These are phyloP conservation scores for Nesogale talazaci DNA, from an alignment of 2,113 vertebrate genomes.

Conservation along the genomic window DNA sequence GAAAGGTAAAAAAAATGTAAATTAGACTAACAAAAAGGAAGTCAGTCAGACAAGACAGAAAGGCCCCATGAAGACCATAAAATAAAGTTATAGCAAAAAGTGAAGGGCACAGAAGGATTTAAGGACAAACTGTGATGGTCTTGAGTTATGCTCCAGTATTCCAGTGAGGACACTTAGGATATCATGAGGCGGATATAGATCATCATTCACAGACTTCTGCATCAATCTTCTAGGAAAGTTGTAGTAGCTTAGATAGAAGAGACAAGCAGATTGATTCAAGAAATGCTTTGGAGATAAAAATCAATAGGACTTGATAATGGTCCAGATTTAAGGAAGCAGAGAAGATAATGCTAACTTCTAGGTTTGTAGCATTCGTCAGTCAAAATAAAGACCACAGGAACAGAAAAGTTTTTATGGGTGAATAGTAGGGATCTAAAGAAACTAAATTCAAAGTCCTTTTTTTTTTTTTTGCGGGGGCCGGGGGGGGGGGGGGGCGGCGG, in stretches of 20 bases:
- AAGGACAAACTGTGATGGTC: background rate
- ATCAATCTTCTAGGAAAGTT: background rate
- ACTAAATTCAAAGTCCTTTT: background rate
- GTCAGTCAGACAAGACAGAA: background rate
- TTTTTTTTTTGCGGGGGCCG: too few species aligned
- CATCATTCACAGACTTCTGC: background rate
- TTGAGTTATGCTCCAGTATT: background rate
- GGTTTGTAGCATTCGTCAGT: background rate
- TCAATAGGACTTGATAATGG: background rate
- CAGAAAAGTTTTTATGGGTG: background rate
- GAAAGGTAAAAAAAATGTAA: background rate
- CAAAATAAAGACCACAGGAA: background rate
- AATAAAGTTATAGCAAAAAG: background rate
- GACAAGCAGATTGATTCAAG: background rate
- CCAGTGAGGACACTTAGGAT: background rate
- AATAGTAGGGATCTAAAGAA: background rate
- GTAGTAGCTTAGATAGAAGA: background rate
- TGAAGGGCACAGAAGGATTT: background rate
- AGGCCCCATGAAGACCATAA: background rate
- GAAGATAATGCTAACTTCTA: background rate
- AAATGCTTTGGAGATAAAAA: background rate
- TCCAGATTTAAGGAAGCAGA: background rate
- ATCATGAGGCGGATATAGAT: background rate
- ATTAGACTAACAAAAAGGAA: background rate
- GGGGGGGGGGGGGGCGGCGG: too few species aligned